A percentile compares a stretch with the other conserved stretches of the same genome.
Conservation (phyloP, 2,888 invertebrate species). For the Fragum whitleyi region DNA sequence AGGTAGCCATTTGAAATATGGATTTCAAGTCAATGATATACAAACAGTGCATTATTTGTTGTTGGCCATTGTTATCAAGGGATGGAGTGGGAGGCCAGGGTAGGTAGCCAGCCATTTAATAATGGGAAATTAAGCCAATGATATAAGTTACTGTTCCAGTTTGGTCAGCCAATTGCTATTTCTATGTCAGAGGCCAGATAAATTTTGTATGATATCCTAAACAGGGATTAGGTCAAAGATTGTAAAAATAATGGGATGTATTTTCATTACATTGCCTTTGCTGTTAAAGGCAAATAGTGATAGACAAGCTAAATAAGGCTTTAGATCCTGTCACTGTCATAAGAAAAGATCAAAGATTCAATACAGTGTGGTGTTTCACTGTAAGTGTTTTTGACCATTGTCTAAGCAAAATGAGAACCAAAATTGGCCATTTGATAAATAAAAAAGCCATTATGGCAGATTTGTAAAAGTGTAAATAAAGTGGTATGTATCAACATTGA, state of each 20-base stretch:
- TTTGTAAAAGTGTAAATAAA: too few species aligned
- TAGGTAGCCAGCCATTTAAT: too few species aligned
- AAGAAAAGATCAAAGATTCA: constrained; percentile 91
- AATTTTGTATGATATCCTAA: constrained; percentile 85
- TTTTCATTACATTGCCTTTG: constrained; percentile 93
- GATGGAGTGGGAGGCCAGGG: constrained; percentile 91
- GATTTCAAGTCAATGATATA: neutral
- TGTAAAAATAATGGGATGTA: constrained; percentile 91
- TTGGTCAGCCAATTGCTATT: constrained; percentile 94
- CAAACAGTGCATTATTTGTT: constrained; percentile 93
- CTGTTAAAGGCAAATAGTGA: constrained; percentile 98
- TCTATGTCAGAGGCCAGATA: constrained; percentile 99
- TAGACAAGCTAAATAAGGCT: too few species aligned
- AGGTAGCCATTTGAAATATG: constrained; percentile 82
- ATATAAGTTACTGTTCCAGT: constrained; percentile 93
- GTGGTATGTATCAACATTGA: too few species aligned
- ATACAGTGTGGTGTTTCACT: constrained; percentile 93
- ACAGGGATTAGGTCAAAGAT: neutral
- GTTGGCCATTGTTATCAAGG: constrained; percentile 95
- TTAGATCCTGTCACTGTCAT: too few species aligned
- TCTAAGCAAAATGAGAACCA: too few species aligned
- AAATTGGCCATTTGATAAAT: too few species aligned
- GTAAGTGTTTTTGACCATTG: constrained; percentile 94
- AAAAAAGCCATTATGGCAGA: too few species aligned
- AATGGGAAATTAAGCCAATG: too few species aligned